phyloP scores from a whole-genome alignment of 2,113 vertebrate species.

The Perccottus glenii region DNA sequence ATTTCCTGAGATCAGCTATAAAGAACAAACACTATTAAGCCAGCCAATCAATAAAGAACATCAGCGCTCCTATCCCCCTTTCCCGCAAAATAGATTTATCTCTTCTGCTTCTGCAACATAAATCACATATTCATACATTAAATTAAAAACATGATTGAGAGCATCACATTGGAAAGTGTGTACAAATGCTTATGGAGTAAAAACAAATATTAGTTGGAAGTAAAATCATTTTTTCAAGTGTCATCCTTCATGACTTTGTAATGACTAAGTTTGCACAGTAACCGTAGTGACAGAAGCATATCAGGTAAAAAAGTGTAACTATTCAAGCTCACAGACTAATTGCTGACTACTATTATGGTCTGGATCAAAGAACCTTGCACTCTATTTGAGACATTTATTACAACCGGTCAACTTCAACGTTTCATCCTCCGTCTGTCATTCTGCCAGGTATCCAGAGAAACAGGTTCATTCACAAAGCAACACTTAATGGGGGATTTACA shows the following conservation, averaged over 20 bases:
- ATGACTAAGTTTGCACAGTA: slow-evolving; percentile 24
- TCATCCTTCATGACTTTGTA: slow-evolving; percentile 45
- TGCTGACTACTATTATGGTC: not conserved
- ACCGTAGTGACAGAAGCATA: slow-evolving; percentile 27
- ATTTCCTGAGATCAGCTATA: slow-evolving; percentile 84
- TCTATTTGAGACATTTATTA: slow-evolving; percentile 20
- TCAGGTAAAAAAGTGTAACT: slow-evolving; percentile 21
- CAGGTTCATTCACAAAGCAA: slow-evolving; percentile 67
- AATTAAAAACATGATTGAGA: slow-evolving; percentile 84
- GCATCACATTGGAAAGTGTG: slow-evolving; percentile 51
- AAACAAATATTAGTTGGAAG: slow-evolving; percentile 66
- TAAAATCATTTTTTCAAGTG: slow-evolving; percentile 32
- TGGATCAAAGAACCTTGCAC: not conserved
- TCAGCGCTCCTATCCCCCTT: slow-evolving; percentile 68
- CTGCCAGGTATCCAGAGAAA: slow-evolving; percentile 45
- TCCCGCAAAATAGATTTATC: slow-evolving; percentile 80
- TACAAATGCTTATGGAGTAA: slow-evolving; percentile 56
- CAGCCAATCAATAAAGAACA: slow-evolving; percentile 82
- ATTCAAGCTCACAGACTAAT: not conserved
- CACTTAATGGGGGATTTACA: slow-evolving; percentile 74
- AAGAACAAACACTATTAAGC: slow-evolving; percentile 85
- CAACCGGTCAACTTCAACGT: slow-evolving; percentile 24
- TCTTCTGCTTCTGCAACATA: slow-evolving; percentile 72
- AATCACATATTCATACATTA: slow-evolving; percentile 85
- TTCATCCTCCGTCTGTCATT: slow-evolving; percentile 23